phyloP scores from a whole-genome alignment of 2,797 vertebrate species.

The Thripadectes ignobilis region DNA sequence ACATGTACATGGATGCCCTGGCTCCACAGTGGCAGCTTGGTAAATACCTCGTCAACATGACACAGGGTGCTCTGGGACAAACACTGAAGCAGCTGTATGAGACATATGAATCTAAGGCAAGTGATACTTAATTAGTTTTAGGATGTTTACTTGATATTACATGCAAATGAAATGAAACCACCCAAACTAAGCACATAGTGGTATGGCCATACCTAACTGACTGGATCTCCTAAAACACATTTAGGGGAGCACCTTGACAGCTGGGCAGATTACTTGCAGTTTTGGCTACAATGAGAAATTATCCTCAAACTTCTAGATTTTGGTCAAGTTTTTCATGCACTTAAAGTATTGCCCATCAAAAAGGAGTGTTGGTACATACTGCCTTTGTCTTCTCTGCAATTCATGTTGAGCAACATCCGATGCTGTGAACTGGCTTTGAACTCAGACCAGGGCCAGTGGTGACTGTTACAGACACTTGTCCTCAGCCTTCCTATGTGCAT shows the following conservation, averaged over 20 bases:
- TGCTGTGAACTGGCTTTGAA: not conserved
- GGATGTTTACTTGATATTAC: not conserved
- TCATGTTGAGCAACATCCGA: not conserved
- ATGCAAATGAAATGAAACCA: not conserved
- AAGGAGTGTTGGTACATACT: not conserved
- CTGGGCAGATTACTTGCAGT: not conserved
- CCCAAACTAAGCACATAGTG: not conserved
- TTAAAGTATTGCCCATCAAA: not conserved
- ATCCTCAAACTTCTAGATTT: not conserved
- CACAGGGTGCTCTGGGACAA: conserved; percentile 78
- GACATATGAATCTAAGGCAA: conserved; percentile 77
- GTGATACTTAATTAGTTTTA: not conserved
- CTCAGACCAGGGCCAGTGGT: not conserved
- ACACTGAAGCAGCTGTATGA: conserved; percentile 87
- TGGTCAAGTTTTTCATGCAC: not conserved
- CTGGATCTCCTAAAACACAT: not conserved
- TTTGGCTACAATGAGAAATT: not conserved
- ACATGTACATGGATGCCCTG: conserved; percentile 88
- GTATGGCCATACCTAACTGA: not conserved
- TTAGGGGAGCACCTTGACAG: not conserved
- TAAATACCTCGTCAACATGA: conserved; percentile 82
- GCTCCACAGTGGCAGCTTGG: conserved; percentile 80
- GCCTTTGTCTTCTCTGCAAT: not conserved
- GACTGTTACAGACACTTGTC: not conserved
- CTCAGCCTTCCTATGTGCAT: not conserved